Percentiles rank a stretch among this genome's conserved stretches.
These are phyloP conservation scores for Periophthalmodon schlosseri DNA, from an alignment of 2,113 vertebrate species.

Conservation along the genomic window DNA sequence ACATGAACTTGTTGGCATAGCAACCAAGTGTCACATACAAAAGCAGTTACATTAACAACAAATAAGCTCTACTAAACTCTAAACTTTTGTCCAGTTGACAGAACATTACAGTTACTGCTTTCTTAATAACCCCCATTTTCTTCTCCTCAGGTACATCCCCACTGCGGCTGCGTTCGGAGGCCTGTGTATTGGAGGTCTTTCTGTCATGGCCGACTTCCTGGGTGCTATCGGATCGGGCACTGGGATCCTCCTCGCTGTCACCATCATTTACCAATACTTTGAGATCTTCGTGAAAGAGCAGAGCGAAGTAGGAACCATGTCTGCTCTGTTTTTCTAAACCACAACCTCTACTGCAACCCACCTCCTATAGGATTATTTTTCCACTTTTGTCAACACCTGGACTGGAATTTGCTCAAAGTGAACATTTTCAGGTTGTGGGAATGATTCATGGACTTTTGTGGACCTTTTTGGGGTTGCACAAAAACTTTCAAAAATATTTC, in stretches of 20 bases:
- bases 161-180: slow-evolving; percentile 97
- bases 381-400: slow-evolving; percentile 43
- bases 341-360: not conserved
- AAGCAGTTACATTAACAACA: too few species aligned
- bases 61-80: too few species aligned
- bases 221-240: slow-evolving; percentile 98
- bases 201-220: slow-evolving; percentile 95
- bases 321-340: slow-evolving; percentile 92
- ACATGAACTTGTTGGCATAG: too few species aligned
- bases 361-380: slow-evolving; percentile 36
- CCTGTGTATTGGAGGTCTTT: slow-evolving; percentile 96
- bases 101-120: too few species aligned
- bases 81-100: too few species aligned
- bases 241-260: slow-evolving; percentile 94
- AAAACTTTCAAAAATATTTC: not conserved
- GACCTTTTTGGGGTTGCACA: slow-evolving; percentile 19
- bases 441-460: slow-evolving; percentile 7
- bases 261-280: slow-evolving; percentile 99
- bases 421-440: slow-evolving; percentile 14
- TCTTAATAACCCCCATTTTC: not conserved
- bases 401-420: slow-evolving; percentile 34
- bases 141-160: slow-evolving; percentile 89
- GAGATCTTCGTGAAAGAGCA: slow-evolving; percentile 99
- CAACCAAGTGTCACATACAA: too few species aligned
- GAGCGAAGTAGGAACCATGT: slow-evolving; percentile 97